Conservation (phyloP, 2,113 vertebrate species). For the Peromyscus maniculatus region DNA sequence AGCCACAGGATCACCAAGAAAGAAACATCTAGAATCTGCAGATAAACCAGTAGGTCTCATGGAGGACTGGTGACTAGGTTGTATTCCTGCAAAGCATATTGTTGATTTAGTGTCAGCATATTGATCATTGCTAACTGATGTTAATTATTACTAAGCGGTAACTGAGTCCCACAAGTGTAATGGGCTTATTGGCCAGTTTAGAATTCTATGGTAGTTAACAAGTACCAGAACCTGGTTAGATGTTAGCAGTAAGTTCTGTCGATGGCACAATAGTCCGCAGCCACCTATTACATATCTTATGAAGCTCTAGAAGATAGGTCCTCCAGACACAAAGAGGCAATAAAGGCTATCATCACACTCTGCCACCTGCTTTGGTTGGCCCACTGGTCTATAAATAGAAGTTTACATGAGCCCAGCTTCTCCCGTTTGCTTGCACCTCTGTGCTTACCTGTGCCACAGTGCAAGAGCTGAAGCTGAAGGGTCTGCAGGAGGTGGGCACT, state of each 20-base stretch:
- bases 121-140: background rate
- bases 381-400: background rate
- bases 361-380: background rate
- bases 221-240: background rate
- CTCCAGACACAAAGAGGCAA: background rate
- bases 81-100: background rate
- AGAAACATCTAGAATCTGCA: background rate
- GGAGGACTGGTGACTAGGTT: background rate
- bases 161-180: too few relatives aligned
- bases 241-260: background rate
- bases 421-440: background rate
- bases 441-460: too few relatives aligned
- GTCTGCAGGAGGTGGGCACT: background rate
- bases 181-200: background rate
- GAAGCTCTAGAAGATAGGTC: background rate
- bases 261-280: background rate
- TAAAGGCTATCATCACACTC: background rate
- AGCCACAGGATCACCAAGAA: background rate
- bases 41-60: background rate
- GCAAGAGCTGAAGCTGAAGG: background rate
- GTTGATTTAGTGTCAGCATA: background rate
- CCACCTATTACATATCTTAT: background rate
- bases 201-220: constrained; percentile 5
- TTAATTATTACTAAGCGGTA: background rate
- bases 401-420: background rate